Conservation (phyloP, 2,888 invertebrate species). For the Scaeva pyrastri region DNA sequence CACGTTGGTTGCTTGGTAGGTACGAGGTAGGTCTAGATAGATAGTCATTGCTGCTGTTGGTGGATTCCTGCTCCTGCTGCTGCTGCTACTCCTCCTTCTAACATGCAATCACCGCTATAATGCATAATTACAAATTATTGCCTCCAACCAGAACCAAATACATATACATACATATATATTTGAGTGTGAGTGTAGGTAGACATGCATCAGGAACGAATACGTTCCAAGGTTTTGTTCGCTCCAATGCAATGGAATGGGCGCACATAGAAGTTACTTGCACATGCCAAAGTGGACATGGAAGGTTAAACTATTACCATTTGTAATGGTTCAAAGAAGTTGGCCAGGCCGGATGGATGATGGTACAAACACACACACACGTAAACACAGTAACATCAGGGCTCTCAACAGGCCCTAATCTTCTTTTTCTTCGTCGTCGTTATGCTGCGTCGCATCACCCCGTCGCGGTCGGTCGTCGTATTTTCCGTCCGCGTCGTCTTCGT, state of each 20-base stretch:
- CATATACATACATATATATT: too few species aligned
- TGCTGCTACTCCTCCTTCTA: constrained; percentile 51
- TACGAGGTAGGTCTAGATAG: too few species aligned
- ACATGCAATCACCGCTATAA: constrained; percentile 72
- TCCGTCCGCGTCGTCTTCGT: not conserved
- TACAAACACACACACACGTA: not conserved
- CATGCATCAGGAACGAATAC: not conserved
- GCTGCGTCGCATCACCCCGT: not conserved
- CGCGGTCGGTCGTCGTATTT: not conserved
- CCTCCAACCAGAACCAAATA: constrained; percentile 67
- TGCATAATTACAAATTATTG: constrained; percentile 74
- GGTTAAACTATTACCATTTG: constrained; percentile 74
- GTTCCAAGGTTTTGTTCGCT: not conserved
- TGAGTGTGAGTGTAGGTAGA: too few species aligned
- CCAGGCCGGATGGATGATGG: not conserved
- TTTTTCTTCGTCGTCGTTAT: not conserved
- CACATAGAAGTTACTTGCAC: constrained; percentile 43
- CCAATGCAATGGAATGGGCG: constrained; percentile 18
- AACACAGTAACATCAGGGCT: constrained; percentile 23
- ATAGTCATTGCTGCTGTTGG: constrained; percentile 18
- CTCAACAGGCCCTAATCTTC: constrained; percentile 24
- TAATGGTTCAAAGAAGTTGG: constrained; percentile 47
- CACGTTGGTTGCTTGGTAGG: too few species aligned
- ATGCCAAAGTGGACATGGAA: constrained; percentile 68
- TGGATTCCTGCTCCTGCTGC: constrained; percentile 25